A percentile compares a stretch with the other conserved stretches of the same genome.
Evolutionary conservation across 30 jellyfish, hydroid and myxozoan species (phyloP).

Genomic region (Cassiopea andromeda): DNA sequence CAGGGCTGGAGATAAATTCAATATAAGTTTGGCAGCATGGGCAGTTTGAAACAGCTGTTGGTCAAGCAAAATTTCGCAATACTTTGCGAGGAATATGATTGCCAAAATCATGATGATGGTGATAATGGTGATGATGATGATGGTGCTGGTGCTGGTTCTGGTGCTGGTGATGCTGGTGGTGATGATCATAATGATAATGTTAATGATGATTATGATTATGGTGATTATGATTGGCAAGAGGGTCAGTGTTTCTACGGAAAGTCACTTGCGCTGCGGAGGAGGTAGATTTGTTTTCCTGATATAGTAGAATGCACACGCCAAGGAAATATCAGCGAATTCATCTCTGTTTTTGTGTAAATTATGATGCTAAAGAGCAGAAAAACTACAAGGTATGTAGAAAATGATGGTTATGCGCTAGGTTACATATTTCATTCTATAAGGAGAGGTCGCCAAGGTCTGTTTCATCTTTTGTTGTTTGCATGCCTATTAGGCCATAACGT

Average conservation of each 20-base stretch:
- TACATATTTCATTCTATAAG: background rate
- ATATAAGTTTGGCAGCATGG: no score
- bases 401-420: background rate
- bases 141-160: background rate
- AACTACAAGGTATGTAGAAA: background rate
- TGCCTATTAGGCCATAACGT: slow-evolving; percentile 2
- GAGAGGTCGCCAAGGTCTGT: slow-evolving; percentile 7
- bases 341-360: background rate
- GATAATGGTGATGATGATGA: background rate
- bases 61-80: no score
- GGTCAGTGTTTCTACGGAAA: background rate
- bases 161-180: background rate
- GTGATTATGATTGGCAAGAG: background rate
- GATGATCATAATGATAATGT: background rate
- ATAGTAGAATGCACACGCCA: background rate
- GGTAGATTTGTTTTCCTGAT: slow-evolving; percentile 5
- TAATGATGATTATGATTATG: background rate
- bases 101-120: background rate
- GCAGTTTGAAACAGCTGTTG: no score
- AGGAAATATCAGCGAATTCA: background rate
- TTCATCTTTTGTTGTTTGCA: background rate
- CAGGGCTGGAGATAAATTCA: no score
- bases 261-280: slow-evolving; percentile 1
- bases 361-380: background rate
- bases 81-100: no score